A percentile compares a stretch with the other conserved stretches of the same genome.
Evolutionary conservation across 2,888 invertebrate genomes (phyloP).

Genomic region (Podotricha telesiphe): DNA sequence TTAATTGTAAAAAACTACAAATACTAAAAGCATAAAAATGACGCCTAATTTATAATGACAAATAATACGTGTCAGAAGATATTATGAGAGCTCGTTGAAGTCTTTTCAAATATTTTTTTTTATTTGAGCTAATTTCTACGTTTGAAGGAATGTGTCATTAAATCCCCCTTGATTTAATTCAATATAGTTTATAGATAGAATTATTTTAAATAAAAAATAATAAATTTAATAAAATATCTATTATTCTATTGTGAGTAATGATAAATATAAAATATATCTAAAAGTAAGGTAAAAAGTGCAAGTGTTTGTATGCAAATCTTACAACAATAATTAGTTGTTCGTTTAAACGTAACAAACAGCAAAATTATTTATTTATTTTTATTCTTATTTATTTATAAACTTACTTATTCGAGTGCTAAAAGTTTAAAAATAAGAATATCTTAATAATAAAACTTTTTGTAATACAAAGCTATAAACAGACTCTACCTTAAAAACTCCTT

Average conservation of each 20-base stretch:
- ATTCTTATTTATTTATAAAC: background rate
- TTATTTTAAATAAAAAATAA: too few relatives aligned
- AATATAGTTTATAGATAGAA: too few relatives aligned
- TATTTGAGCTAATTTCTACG: too few relatives aligned
- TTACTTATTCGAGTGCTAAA: background rate
- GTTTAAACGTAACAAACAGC: background rate
- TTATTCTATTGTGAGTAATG: background rate
- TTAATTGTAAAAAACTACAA: too few relatives aligned
- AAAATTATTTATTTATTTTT: too few relatives aligned
- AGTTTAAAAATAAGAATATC: background rate
- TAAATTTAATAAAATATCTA: background rate
- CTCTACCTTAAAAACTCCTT: conserved; percentile 1
- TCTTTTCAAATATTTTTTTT: too few relatives aligned
- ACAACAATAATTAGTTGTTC: background rate
- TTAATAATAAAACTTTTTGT: too few relatives aligned
- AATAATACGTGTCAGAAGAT: background rate
- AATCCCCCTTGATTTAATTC: too few relatives aligned
- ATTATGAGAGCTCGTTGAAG: conserved; percentile 39
- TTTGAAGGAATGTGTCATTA: too few relatives aligned
- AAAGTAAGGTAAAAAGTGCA: background rate
- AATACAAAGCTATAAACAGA: background rate
- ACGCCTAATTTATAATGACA: too few relatives aligned
- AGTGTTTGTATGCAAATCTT: background rate
- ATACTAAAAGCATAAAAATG: too few relatives aligned
- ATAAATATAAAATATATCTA: background rate